These are phyloP conservation scores for Tupaia tana DNA, from an alignment of 2,113 vertebrate genomes.

Conservation along the genomic window DNA sequence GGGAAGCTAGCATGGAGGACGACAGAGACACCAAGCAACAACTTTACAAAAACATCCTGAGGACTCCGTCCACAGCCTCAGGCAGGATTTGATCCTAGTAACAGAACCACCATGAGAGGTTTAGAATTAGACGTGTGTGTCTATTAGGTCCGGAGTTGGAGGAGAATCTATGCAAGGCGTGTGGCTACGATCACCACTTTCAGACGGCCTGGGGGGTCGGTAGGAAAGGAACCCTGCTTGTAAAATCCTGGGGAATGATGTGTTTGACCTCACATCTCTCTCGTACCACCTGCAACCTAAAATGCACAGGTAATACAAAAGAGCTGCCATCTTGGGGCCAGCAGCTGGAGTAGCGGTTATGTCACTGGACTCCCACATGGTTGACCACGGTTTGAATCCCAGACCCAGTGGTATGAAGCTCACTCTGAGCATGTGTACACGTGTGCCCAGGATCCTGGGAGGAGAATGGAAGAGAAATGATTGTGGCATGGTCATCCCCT, in stretches of 20 bases:
- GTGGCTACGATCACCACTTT: background rate
- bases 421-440: no score
- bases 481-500: no score
- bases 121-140: background rate
- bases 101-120: background rate
- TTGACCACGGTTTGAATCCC: no score
- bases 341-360: no score
- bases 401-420: no score
- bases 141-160: background rate
- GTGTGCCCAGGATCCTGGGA: no score
- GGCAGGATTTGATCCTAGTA: background rate
- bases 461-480: no score
- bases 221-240: background rate
- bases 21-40: background rate
- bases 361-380: no score
- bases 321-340: no score
- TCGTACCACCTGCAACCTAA: background rate
- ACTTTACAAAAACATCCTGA: background rate
- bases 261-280: background rate
- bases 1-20: background rate
- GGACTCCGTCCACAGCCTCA: background rate
- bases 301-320: background rate
- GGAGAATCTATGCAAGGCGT: background rate
- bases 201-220: no score
- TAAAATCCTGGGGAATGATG: background rate